Evolutionary conservation across 2,113 vertebrate genomes (phyloP).

Genomic region (Rhynchopsitta pachyrhyncha): DNA sequence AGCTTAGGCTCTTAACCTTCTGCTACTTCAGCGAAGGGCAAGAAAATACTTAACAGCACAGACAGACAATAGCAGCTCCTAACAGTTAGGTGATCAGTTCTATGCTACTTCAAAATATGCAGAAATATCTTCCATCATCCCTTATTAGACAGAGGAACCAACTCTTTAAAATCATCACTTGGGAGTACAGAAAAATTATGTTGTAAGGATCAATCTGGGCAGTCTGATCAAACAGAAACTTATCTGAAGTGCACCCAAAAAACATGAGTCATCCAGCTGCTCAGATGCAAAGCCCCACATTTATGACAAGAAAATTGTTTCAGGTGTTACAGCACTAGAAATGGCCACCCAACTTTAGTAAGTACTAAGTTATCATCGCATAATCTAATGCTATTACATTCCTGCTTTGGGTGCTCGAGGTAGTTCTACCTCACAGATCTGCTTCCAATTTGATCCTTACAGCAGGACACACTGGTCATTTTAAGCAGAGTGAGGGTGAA

Average conservation of each 20-base stretch:
- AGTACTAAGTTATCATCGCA: not conserved
- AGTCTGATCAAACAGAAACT: not conserved
- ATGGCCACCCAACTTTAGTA: not conserved
- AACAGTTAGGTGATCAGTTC: not conserved
- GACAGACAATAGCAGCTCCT: accelerated
- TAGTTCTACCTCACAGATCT: not conserved
- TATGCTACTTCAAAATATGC: slow-evolving; percentile 43
- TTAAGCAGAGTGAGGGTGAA: not conserved
- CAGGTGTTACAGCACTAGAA: not conserved
- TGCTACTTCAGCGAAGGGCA: not conserved
- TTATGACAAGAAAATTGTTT: not conserved
- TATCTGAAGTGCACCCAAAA: not conserved
- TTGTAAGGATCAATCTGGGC: slow-evolving; percentile 45
- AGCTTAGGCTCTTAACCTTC: not conserved
- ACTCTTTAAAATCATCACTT: not conserved
- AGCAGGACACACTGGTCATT: not conserved
- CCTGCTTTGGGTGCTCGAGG: not conserved
- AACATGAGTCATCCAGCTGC: not conserved
- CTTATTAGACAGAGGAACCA: not conserved
- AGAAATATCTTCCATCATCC: slow-evolving; percentile 69
- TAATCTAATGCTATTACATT: not conserved
- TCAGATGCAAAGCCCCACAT: not conserved
- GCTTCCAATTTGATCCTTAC: slow-evolving; percentile 50
- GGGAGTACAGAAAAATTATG: not conserved
- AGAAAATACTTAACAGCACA: not conserved